Percentiles rank a stretch among this genome's conserved stretches.
phyloP scores from a whole-genome alignment of 2,797 vertebrate species.

The Neoniphon sammara region DNA sequence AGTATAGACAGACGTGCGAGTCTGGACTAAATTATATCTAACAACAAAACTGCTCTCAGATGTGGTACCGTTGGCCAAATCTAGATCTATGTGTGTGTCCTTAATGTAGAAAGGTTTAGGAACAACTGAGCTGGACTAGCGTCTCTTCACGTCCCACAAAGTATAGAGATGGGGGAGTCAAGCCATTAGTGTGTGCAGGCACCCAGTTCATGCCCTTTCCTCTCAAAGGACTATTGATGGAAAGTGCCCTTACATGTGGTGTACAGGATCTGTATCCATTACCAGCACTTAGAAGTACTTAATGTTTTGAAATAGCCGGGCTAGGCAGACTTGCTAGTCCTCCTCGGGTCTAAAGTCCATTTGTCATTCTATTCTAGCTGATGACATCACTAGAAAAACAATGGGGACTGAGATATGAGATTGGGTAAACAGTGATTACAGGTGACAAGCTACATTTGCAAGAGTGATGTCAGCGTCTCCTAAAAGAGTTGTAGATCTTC shows the following conservation, averaged over 20 bases:
- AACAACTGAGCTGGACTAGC: slow-evolving; percentile 31
- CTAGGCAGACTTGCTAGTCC: slow-evolving; percentile 31
- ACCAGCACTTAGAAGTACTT: slow-evolving; percentile 12
- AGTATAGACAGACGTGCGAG: slow-evolving; percentile 5
- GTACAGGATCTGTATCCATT: slow-evolving; percentile 29
- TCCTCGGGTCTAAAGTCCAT: slow-evolving; percentile 53
- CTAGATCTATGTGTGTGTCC: slow-evolving; percentile 26
- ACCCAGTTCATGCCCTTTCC: slow-evolving; percentile 43
- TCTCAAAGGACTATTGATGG: slow-evolving; percentile 41
- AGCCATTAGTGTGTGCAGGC: slow-evolving; percentile 24
- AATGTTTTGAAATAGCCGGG: slow-evolving; percentile 25
- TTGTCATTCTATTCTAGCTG: slow-evolving; percentile 63
- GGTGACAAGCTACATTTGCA: slow-evolving; percentile 24
- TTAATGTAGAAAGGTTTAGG: slow-evolving; percentile 22
- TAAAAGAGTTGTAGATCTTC: slow-evolving; percentile 25
- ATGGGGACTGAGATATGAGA: slow-evolving; percentile 67
- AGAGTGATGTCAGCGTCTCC: slow-evolving; percentile 25
- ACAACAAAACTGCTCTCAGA: slow-evolving; percentile 35
- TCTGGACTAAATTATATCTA: slow-evolving; percentile 31
- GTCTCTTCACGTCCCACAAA: slow-evolving; percentile 28
- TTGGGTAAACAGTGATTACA: slow-evolving; percentile 73
- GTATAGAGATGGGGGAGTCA: slow-evolving; percentile 15
- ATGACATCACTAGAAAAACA: slow-evolving; percentile 74
- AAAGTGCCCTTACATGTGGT: slow-evolving; percentile 25
- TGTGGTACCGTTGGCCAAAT: slow-evolving; percentile 27